Evolutionary conservation across 2,888 invertebrate genomes (phyloP).

Genomic region (Cyaniris semiargus): DNA sequence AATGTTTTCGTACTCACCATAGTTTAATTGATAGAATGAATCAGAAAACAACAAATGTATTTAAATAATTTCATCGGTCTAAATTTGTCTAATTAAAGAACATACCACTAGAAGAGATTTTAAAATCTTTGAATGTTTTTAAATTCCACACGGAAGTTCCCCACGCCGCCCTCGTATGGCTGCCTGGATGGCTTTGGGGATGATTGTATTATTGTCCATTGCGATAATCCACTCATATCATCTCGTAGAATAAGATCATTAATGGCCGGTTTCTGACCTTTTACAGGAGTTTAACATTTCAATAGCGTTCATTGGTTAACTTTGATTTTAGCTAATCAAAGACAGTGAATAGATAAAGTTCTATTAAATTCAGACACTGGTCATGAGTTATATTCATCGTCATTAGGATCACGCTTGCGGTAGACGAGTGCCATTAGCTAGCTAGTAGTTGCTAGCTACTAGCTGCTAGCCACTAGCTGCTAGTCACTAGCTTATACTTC

Average conservation of each 20-base stretch:
- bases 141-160: background rate
- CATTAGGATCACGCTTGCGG: background rate
- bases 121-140: background rate
- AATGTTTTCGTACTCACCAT: background rate
- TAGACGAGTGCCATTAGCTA: background rate
- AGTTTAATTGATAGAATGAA: background rate
- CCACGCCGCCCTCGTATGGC: conserved; percentile 44
- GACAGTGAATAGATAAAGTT: background rate
- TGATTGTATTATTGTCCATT: conserved; percentile 26
- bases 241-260: background rate
- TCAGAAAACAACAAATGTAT: background rate
- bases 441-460: background rate
- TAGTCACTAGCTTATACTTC: background rate
- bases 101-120: background rate
- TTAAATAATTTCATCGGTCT: background rate
- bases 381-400: background rate
- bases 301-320: background rate
- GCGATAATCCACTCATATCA: background rate
- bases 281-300: background rate
- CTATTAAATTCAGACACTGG: background rate
- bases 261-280: background rate
- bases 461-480: background rate
- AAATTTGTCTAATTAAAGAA: background rate
- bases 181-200: conserved; percentile 40
- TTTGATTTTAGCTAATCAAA: background rate